These are phyloP conservation scores for Lucinisca nassula DNA, from an alignment of 2,888 invertebrate species.

Conservation along the genomic window DNA sequence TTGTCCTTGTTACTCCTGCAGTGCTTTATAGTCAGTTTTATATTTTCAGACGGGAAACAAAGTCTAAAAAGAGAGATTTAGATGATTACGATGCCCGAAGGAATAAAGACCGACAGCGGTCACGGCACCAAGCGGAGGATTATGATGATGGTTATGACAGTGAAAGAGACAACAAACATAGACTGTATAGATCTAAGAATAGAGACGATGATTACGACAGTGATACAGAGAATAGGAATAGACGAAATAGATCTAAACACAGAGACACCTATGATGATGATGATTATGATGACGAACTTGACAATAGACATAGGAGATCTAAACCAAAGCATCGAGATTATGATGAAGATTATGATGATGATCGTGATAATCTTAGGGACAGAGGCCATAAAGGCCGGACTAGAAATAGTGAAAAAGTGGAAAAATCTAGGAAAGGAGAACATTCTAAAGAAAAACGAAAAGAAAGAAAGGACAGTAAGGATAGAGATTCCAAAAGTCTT, in stretches of 20 bases:
- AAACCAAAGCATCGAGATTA: conserved; percentile 20
- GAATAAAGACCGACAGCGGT: conserved; percentile 34
- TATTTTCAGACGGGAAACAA: conserved; percentile 46
- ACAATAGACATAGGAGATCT: conserved; percentile 13
- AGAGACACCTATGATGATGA: conserved; percentile 26
- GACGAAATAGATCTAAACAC: conserved; percentile 36
- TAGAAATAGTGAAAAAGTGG: conserved; percentile 32
- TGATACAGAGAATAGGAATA: conserved; percentile 28
- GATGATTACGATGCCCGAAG: conserved; percentile 60
- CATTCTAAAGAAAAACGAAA: conserved; percentile 48
- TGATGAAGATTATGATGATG: conserved; percentile 15
- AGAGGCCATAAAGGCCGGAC: conserved; percentile 23
- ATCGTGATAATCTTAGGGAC: neutral
- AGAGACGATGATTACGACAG: conserved; percentile 38
- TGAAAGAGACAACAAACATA: conserved; percentile 32
- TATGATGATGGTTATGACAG: conserved; percentile 45
- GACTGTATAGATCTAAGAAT: conserved; percentile 41
- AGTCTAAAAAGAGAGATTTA: conserved; percentile 44
- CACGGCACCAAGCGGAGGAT: conserved; percentile 42
- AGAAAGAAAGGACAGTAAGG: conserved; percentile 43
- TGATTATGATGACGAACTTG: conserved; percentile 15
- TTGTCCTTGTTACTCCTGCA: no score
- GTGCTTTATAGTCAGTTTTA: no score
- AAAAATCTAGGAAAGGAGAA: conserved; percentile 44
- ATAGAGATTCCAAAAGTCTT: neutral